Conservation (phyloP, 2,888 invertebrate genomes). For the Euproctis similis region DNA sequence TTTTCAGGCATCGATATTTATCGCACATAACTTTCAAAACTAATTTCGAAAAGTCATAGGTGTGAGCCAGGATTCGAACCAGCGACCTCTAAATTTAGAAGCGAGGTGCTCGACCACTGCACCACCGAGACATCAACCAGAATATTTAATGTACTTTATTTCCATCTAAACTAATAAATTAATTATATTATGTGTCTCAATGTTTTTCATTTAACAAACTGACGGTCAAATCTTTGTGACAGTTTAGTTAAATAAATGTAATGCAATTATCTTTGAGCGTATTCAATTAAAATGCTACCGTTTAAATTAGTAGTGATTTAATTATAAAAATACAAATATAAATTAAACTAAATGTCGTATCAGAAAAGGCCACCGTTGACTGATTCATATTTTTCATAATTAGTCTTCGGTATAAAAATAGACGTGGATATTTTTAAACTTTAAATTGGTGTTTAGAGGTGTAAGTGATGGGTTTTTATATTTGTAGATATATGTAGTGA, state of each 20-base stretch:
- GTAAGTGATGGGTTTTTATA: conserved; percentile 3
- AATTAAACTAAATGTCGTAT: conserved; percentile 27
- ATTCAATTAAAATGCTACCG: conserved; percentile 36
- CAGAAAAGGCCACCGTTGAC: conserved; percentile 31
- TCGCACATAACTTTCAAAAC: too few species aligned
- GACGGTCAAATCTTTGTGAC: conserved; percentile 25
- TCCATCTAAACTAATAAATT: not conserved
- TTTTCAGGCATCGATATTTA: too few species aligned
- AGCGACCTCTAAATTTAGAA: too few species aligned
- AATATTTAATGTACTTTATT: too few species aligned
- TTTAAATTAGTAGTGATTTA: conserved; percentile 41
- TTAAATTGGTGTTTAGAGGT: conserved; percentile 2
- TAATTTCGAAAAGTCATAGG: too few species aligned
- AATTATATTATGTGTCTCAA: not conserved
- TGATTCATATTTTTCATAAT: conserved; percentile 32
- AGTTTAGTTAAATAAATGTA: conserved; percentile 41
- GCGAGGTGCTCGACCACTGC: too few species aligned
- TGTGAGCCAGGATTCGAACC: too few species aligned
- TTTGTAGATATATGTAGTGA: too few species aligned
- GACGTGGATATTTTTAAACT: conserved; percentile 5
- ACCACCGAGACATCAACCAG: too few species aligned
- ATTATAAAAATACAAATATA: conserved; percentile 36
- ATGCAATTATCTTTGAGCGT: conserved; percentile 30
- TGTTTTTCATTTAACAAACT: not conserved
- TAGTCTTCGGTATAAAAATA: conserved; percentile 11